Base-by-base conservation (phyloP, 2,888 invertebrate species). In the Amphipyra tragopoginis region DNA sequence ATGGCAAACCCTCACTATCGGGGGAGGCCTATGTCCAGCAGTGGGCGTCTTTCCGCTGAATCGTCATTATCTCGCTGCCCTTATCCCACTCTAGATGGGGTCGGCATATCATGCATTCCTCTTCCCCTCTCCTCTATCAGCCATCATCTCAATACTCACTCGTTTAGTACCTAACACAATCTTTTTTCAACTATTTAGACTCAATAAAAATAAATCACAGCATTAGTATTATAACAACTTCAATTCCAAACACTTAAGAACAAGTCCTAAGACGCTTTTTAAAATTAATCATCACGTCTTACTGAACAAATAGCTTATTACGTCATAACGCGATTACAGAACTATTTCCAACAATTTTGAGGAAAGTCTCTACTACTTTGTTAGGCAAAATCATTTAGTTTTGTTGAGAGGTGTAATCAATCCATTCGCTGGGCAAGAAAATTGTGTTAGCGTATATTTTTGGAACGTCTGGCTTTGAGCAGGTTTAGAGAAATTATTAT, bases 261-360 rank as follows among this genome's bases (percentile, higher is more conserved):
- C 15, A 33, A 62, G 13, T 14, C 40, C 9, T 4, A 39, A 53
- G n/a, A 54, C n/a, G 40, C 21, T 48, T 15, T 13, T 15, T 50
- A 13, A 43, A 52, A 40, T 51, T 47, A 39, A 43, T 36, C 42
- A 53, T 47, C n/a, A 50, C 65, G 54, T 71, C 43, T 40, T 15
- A 15, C 42, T 59, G 43, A 69, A 65, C 43, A 54, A 47, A 55
- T 55, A 42, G 50, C 66, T 56, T 56, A 61, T 72, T 72, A 61
- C 33, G 29, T 52, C 40, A 53, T n/a, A 34, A 47, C 36, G 21
- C 52, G 49, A 54, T 61, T 43, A 72, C 52, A 47, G 13, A 56
- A 53, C 72, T 56, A 43, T 65, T 58, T 33, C 0, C 5, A 52
- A 42, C 48, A 11, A 56, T 72, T 65, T 50, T 36, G 49, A 47